These are phyloP conservation scores for Orgyia antiqua DNA, from an alignment of 2,888 invertebrate genomes.

Conservation along the genomic window DNA sequence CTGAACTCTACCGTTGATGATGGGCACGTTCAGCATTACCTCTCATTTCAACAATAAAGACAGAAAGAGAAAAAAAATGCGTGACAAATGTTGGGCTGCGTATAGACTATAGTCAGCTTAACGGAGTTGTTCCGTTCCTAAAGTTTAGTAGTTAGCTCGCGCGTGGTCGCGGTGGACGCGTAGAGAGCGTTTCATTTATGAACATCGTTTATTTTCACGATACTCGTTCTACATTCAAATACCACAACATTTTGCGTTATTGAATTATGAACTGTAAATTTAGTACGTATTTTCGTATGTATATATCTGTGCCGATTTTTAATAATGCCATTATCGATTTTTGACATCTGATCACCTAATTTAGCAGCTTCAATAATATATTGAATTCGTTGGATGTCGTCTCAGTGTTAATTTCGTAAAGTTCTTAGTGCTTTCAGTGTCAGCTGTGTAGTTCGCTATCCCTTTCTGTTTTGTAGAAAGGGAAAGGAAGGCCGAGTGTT, in stretches of 20 bases:
- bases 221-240: slow-evolving; percentile 42
- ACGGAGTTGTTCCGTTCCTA: slow-evolving; percentile 41
- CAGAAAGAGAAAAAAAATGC: slow-evolving; percentile 25
- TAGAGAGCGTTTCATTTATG: slow-evolving; percentile 42
- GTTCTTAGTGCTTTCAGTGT: slow-evolving; percentile 72
- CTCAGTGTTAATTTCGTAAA: slow-evolving; percentile 56
- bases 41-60: slow-evolving; percentile 27
- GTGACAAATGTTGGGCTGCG: slow-evolving; percentile 21
- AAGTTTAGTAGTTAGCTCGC: slow-evolving; percentile 55
- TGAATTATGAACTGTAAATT: slow-evolving; percentile 29
- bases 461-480: slow-evolving; percentile 56
- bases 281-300: slow-evolving; percentile 24
- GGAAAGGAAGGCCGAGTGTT: slow-evolving; percentile 60
- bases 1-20: slow-evolving; percentile 28
- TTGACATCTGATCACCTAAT: slow-evolving; percentile 31
- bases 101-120: slow-evolving; percentile 24
- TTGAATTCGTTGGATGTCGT: slow-evolving; percentile 37
- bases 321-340: slow-evolving; percentile 34
- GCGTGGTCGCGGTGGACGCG: slow-evolving; percentile 61
- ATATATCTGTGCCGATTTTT: slow-evolving; percentile 30
- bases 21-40: slow-evolving; percentile 24
- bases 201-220: slow-evolving; percentile 58
- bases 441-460: slow-evolving; percentile 59
- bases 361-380: slow-evolving; percentile 33
- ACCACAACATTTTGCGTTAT: slow-evolving; percentile 41